Evolutionary conservation across 2,797 vertebrate species (phyloP), one percentile per base, ranked within the genome.

Genomic region (Tokudaia tokunoshimensis): DNA sequence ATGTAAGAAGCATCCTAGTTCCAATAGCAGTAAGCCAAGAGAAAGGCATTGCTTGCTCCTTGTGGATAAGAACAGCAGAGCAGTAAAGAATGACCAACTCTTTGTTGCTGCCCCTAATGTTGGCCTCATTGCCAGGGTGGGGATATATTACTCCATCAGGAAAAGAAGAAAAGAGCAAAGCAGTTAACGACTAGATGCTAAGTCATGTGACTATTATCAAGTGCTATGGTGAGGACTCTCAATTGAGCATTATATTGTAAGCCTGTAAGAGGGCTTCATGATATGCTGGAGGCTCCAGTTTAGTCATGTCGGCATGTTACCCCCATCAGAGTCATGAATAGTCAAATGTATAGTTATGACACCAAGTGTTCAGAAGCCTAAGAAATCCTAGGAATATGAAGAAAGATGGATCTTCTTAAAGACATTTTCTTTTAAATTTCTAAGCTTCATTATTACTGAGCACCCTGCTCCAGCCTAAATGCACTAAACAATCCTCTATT

Each of bases 11-110:
- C 41, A 37, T 63, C 93, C 26, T 31, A 75, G 3, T 92, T 89
- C 91, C 80, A 84, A 92, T 90, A 84, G 50, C 92, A 29, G 52
- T 92, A 95, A 97, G 44, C 52, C 24, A 67, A 92, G 78, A 67
- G 41, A 93, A 91, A 94, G 37, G 37, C 12, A 88, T 91, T 94
- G 15, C 11, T 91, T 94, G 15, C 11, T 80, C 10, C 52, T 47
- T 2, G 57, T 47, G 11, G 76, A 24, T 75, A 57, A 96, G 6
- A 6, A 84, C 74, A 24, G 59, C 65, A 84, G 24, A 63, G n/a
- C 6, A 87, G 13, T 65, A 87, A 31, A 34, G 41, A 96, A 96
- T 59, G 88, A 65, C 91, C 6, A 79, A 59, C 19, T 75, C 83
- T 96, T 83, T 92, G 50, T 93, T 76, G 44, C 31, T 84, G 61